Conservation (phyloP, 2,888 invertebrate genomes). For the Caenorhabditis sp. region DNA sequence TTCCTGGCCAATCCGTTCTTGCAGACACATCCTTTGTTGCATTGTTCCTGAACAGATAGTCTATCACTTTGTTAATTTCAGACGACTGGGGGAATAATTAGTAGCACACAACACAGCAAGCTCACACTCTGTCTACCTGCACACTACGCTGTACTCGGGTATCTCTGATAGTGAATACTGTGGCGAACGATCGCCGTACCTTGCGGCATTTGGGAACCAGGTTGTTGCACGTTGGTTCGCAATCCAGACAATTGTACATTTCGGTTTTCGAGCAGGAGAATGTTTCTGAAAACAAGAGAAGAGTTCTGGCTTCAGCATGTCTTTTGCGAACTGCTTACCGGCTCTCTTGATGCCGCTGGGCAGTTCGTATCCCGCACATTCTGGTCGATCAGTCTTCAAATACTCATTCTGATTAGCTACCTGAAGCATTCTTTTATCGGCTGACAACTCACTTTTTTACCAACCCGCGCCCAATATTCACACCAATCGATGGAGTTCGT, state of each 20-base stretch:
- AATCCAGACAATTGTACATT: constrained; percentile 63
- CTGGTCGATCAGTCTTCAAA: constrained; percentile 60
- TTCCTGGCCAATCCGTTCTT: constrained; percentile 56
- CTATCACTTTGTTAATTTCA: not conserved
- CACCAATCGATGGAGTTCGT: constrained; percentile 68
- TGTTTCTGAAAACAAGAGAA: constrained; percentile 35
- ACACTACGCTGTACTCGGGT: constrained; percentile 65
- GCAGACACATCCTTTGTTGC: constrained; percentile 63
- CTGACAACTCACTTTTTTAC: constrained; percentile 60
- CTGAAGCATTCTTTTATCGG: constrained; percentile 26
- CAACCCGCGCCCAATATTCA: constrained; percentile 70
- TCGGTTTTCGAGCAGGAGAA: constrained; percentile 60
- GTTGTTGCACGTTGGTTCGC: constrained; percentile 65
- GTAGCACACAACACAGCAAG: constrained; percentile 30
- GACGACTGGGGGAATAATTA: not conserved
- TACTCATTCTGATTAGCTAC: constrained; percentile 51
- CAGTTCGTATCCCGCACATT: constrained; percentile 60
- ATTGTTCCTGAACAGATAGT: constrained; percentile 54
- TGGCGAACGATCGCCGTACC: constrained; percentile 51
- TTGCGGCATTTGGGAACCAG: constrained; percentile 66
- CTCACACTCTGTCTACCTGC: constrained; percentile 40
- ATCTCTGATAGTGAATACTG: constrained; percentile 60
- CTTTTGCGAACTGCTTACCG: no score
- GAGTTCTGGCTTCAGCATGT: no score
- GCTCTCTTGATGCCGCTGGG: constrained; percentile 47